Conservation (phyloP, 2,113 vertebrate species). For the Rhinoderma darwinii region DNA sequence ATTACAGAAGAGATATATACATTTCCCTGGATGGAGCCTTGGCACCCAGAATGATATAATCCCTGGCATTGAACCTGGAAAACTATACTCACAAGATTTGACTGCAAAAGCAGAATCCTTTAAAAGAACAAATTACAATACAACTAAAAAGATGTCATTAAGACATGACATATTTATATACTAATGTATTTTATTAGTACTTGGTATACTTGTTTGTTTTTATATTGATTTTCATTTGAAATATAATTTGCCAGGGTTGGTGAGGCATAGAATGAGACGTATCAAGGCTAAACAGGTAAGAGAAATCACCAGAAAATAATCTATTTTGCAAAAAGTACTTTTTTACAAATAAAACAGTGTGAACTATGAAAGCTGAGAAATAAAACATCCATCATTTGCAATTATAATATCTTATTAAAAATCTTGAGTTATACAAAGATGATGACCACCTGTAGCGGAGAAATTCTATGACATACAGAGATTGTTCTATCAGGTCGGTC, state of each 20-base stretch:
- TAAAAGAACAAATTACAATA: no score
- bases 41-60: no score
- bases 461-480: neutral
- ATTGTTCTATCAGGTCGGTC: neutral
- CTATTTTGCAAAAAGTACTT: neutral
- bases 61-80: no score
- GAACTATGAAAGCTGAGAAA: neutral
- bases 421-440: neutral
- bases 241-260: neutral
- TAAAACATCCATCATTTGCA: neutral
- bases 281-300: neutral
- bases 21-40: no score
- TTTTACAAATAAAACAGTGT: neutral
- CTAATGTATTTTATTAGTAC: neutral
- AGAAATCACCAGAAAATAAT: neutral
- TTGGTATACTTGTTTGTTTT: neutral
- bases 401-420: neutral
- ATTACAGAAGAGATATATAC: no score
- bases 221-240: neutral
- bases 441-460: neutral
- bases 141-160: no score
- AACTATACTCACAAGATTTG: no score
- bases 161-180: no score
- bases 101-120: no score
- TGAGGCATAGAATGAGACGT: neutral